Evolutionary conservation across 2,888 invertebrate genomes (phyloP), one percentile per base, ranked within the genome.

Genomic region (Nemotelus nigrinus): DNA sequence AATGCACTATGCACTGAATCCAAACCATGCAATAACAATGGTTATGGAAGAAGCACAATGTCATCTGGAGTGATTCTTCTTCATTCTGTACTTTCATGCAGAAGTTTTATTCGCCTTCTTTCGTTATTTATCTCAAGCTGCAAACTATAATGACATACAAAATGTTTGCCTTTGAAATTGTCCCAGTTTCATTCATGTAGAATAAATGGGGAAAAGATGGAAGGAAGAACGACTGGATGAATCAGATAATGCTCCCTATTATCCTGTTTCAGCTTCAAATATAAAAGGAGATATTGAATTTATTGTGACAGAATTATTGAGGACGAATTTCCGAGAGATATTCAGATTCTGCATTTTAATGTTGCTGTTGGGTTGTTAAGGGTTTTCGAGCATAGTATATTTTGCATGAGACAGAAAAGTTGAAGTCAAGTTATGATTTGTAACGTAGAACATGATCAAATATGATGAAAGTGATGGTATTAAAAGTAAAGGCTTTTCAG

Each of bases 91-190:
- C 1, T 25, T 25, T 25, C 25, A 25, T 25, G 25, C 25, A 25
- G 25, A 25, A 25, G 25, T 25, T 25, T 55, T 55, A 70, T 53
- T 70, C 70, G 53, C 70, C 43, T 55, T 70, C 55, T 44, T 55
- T 70, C 70, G 55, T 70, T 70, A 70, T 70, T 70, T 70, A 70
- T 70, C 55, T n/a, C 70, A 70, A 55, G 41, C 44, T 53, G 70
- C 55, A 53, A 55, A 55, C 70, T 70, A 70, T 70, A 70, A 70
- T 70, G 53, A 70, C 53, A 53, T 55, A 41, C 6, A 70, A 70
- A 70, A 25, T 25, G 25, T 41, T 43, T 43, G 70, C 55, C 70
- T 70, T 70, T 70, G 53, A 41, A 70, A 53, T 43, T 70, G 70
- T 55, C 70, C 67, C 50, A 67, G 67, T 67, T 67, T 50, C 25